Percentiles rank a stretch among this genome's conserved stretches.
Conservation (phyloP, 2,113 vertebrate species). For the Stegostoma tigrinum region DNA sequence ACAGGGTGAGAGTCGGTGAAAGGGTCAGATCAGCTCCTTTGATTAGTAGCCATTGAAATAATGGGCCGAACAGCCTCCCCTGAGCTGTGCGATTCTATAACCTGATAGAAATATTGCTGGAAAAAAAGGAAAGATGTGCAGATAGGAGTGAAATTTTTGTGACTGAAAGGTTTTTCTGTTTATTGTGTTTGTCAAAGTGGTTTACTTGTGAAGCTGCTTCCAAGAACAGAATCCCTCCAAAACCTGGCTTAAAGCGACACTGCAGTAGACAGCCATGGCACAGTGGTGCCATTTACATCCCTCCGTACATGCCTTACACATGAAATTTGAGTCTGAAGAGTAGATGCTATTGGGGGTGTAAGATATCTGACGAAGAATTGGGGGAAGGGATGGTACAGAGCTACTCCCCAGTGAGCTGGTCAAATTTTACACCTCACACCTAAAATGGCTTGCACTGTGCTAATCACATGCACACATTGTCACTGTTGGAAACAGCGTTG, state of each 20-base stretch:
- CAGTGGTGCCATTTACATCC: not conserved
- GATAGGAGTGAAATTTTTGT: not conserved
- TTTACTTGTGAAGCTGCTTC: not conserved
- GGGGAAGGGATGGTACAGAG: too few relatives aligned
- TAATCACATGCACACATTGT: not conserved
- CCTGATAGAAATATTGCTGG: not conserved
- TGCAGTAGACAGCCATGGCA: not conserved
- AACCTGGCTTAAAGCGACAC: not conserved
- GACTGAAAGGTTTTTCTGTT: constrained; percentile 2
- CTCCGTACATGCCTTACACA: not conserved
- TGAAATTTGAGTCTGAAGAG: not conserved
- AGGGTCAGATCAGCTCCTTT: not conserved
- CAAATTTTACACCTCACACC: not conserved
- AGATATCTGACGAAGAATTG: not conserved
- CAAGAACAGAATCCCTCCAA: not conserved
- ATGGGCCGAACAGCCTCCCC: not conserved
- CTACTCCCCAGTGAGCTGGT: too few relatives aligned
- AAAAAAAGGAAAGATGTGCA: not conserved
- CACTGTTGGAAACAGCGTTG: too few relatives aligned
- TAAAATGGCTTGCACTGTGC: not conserved
- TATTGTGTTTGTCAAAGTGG: not conserved
- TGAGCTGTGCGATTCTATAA: not conserved
- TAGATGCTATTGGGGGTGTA: not conserved
- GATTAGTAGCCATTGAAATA: not conserved
- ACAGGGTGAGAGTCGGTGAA: not conserved